phyloP scores from a whole-genome alignment of 2,113 vertebrate genomes.

The Vombatus ursinus region DNA sequence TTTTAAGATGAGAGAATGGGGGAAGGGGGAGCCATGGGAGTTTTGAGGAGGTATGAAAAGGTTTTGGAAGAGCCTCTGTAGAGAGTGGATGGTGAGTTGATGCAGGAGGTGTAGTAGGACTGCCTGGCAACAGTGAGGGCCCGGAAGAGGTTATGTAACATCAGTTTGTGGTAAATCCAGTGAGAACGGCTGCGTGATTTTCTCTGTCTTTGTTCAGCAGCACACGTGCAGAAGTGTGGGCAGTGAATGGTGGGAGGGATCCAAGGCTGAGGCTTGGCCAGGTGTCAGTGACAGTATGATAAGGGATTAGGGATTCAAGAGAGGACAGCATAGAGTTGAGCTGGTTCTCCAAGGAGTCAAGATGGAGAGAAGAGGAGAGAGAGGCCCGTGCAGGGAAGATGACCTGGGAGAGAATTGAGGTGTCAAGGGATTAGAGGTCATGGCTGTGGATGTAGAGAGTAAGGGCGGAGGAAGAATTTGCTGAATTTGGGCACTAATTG shows the following conservation, averaged over 20 bases:
- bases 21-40: background rate
- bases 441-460: background rate
- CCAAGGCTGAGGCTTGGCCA: background rate
- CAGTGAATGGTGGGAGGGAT: background rate
- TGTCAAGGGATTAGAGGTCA: background rate
- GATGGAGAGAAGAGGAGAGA: background rate
- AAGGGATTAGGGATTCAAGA: background rate
- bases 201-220: background rate
- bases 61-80: background rate
- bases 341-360: background rate
- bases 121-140: background rate
- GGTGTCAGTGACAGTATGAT: background rate
- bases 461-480: background rate
- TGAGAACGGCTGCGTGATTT: background rate
- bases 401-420: background rate
- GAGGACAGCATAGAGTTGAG: background rate
- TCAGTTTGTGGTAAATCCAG: background rate
- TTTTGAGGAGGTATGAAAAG: background rate
- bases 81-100: background rate
- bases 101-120: background rate
- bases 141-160: background rate
- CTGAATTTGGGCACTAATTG: background rate
- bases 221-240: background rate
- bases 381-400: background rate
- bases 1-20: no score